These are phyloP conservation scores for Zeus faber DNA, from an alignment of 2,113 vertebrate genomes.

Conservation along the genomic window DNA sequence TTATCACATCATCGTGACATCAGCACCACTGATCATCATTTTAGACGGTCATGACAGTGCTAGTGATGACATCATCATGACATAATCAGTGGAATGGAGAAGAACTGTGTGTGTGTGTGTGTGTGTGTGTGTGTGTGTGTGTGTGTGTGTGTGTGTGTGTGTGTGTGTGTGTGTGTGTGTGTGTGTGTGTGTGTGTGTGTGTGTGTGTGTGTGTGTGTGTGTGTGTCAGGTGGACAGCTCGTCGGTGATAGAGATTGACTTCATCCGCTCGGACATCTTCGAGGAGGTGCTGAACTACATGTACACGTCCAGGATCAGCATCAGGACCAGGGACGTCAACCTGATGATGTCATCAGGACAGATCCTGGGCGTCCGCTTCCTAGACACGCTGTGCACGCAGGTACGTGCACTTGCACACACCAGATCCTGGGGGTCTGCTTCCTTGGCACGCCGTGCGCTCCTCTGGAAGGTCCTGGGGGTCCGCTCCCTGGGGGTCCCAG, in stretches of 20 bases:
- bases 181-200: not conserved
- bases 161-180: not conserved
- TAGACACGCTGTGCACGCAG: conserved; percentile 96
- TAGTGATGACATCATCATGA: not conserved
- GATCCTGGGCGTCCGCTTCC: conserved; percentile 94
- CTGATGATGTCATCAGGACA: conserved; percentile 99
- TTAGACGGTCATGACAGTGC: not conserved
- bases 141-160: not conserved
- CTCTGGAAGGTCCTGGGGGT: too few species aligned
- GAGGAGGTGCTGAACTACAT: conserved; percentile 98
- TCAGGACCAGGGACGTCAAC: conserved; percentile 96
- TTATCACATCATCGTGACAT: too few species aligned
- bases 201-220: conserved; percentile 19
- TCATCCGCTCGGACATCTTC: conserved; percentile 94
- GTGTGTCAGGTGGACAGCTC: conserved; percentile 84
- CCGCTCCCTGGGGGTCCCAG: too few species aligned
- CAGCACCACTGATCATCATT: not conserved
- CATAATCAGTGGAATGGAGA: not conserved
- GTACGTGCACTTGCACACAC: conserved; percentile 48
- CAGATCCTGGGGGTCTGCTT: too few species aligned
- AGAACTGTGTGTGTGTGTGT: not conserved
- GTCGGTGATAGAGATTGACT: conserved; percentile 96
- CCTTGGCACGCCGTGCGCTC: too few species aligned
- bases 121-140: not conserved
- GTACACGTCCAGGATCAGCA: conserved; percentile 96